Conservation (phyloP, 2,888 invertebrate species). For the Nycteola revayana region DNA sequence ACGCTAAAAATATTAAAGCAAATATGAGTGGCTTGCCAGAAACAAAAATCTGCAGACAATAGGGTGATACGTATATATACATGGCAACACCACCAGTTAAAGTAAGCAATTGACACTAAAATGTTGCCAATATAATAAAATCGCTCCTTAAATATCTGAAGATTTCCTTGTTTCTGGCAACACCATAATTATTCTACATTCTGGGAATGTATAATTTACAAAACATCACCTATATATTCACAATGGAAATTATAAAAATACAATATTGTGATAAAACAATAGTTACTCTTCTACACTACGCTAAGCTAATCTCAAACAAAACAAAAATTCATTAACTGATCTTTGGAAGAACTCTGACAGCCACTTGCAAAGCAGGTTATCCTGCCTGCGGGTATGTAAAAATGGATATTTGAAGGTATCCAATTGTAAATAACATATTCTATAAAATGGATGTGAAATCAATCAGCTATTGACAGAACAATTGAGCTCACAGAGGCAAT, state of each 20-base stretch:
- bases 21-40: slow-evolving; percentile 38
- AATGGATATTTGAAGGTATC: too few species aligned
- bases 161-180: too few species aligned
- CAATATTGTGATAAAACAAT: slow-evolving; percentile 37
- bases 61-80: too few species aligned
- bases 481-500: too few species aligned
- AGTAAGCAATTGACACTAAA: too few species aligned
- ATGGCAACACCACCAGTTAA: too few species aligned
- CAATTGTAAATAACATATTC: too few species aligned
- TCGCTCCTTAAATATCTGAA: too few species aligned
- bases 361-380: slow-evolving; percentile 23
- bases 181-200: slow-evolving; percentile 46
- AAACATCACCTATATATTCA: slow-evolving; percentile 51
- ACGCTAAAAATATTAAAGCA: slow-evolving; percentile 64
- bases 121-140: too few species aligned
- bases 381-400: slow-evolving; percentile 2
- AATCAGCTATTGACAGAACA: too few species aligned
- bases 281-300: slow-evolving; percentile 28
- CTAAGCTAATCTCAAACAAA: slow-evolving; percentile 30
- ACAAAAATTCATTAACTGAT: slow-evolving; percentile 23
- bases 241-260: slow-evolving; percentile 63
- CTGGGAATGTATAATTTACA: slow-evolving; percentile 61
- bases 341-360: slow-evolving; percentile 36
- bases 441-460: too few species aligned
- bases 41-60: too few species aligned